Base-by-base conservation (phyloP, 2,113 vertebrate species). In the Argyrosomus japonicus region DNA sequence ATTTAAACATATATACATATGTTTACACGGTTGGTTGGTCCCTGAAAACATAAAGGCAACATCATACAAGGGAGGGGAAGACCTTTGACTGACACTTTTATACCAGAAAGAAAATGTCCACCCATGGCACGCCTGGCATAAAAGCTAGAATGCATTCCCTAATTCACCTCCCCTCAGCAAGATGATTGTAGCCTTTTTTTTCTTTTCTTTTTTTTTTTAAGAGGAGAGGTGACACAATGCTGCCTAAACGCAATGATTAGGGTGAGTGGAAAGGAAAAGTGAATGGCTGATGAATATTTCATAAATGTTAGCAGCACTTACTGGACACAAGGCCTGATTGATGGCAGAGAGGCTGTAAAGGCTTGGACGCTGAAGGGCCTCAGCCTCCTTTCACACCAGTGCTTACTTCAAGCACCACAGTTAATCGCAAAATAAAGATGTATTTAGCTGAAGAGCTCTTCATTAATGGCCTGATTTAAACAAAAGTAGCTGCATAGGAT, bases 271-370 rank as follows among this genome's bases (percentile, higher is more conserved):
- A 96, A 97, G 96, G 96, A 97, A 95, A 98, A 96, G 96, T 95
- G 95, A 97, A 97, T 96, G 96, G 95, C 89, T 96, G 96, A 98
- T 99, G 98, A 99, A 99, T 99, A 99, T 99, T 99, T 99, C 97
- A 99, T 99, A 98, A 97, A 98, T 97, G 96, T 97, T 97, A 97
- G 97, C 96, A 96, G 96, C 98, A 99, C 96, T 99, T 99, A 99
- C 96, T 95, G 96, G 95, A 96, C 95, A 93, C 91, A 94, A 94
- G 94, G 96, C 95, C 95, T 97, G 98, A 98, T 97, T 97, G 97
- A 98, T 97, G 96, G 94, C 93, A 93, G 96, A 98, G 96, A 97
- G 96, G 95, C 94, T 97, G 95, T 96, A 96, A 97, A 97, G 94
- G 94, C 95, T 96, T 96, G 94, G 96, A 97, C 93, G 95, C 96